Evolutionary conservation across 2,113 vertebrate genomes (phyloP), one percentile per base, ranked within the genome.

Genomic region (Zapornia atra): DNA sequence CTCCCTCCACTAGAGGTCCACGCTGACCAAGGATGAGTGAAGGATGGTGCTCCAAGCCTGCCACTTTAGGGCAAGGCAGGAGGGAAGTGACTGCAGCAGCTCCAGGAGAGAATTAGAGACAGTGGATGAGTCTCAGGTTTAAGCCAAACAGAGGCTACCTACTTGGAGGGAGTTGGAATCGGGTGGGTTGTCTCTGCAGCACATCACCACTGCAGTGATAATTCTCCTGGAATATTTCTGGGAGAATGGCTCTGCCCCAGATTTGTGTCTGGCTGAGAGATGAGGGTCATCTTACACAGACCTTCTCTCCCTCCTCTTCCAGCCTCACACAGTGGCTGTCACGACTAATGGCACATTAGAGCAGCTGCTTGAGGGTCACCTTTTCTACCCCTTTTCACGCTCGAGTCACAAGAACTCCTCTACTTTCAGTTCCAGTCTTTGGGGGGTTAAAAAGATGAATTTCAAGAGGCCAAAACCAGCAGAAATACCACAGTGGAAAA

Each of bases 241-340:
- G 4, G 51, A 40, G 20, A 31, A 15, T 0, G 3, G 65, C 36
- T 89, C 70, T 7, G 31, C 17, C 24, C 51, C 71, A 2, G 13
- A 3, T 22, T 2, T 16, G 22, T 0, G 42, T 26, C 34, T 6
- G n/a, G 15, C 2, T 86, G 59, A 1, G 54, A 64, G 88, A 36
- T 20, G 10, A 44, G 61, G 1, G 40, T 1, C 5, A 4, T 1
- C 2, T 21, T 48, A 34, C n/a, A 0, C 0, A 9, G 33, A 7
- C 42, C 38, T 76, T 11, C 48, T 26, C 50, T 51, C 72, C 38
- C 42, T 59, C 40, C 48, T 68, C 48, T 20, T 5, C 64, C 86
- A 12, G 33, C 1, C 59, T 84, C 6, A 0, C 24, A 2, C 73
- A 16, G 48, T 2, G 5, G 11, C 66, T 53, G 0, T 54, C 2